Evolutionary conservation across 2,797 vertebrate species (phyloP).

Genomic region (Coracias cyanogaster): DNA sequence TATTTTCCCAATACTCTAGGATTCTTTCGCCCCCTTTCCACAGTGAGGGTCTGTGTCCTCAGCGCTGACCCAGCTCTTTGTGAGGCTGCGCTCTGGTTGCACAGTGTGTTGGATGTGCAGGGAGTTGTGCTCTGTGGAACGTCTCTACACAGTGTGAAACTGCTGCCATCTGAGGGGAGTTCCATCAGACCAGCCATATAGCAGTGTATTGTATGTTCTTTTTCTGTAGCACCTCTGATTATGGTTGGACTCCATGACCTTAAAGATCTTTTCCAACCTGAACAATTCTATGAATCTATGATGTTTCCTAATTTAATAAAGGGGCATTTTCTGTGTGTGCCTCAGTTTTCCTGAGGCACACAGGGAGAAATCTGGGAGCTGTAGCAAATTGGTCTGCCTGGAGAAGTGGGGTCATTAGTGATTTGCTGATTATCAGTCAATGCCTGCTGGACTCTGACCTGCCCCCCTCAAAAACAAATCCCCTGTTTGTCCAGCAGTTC

Average conservation of each 20-base stretch:
- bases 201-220: neutral
- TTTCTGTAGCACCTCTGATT: accelerated
- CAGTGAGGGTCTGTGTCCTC: neutral
- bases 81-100: accelerated
- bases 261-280: neutral
- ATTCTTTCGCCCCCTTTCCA: neutral
- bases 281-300: no score
- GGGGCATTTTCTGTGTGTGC: neutral
- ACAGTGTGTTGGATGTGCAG: accelerated
- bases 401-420: neutral
- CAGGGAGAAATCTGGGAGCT: neutral
- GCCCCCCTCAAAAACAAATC: no score
- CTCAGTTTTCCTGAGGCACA: neutral
- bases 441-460: neutral
- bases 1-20: neutral
- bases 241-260: neutral
- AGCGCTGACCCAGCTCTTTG: accelerated
- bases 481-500: neutral
- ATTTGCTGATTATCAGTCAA: neutral
- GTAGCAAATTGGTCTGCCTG: neutral
- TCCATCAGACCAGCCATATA: accelerated
- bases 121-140: accelerated
- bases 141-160: no score
- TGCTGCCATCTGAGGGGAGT: accelerated
- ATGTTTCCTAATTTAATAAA: neutral